Conservation (phyloP, 2,797 vertebrate genomes). For the Poecilia gillii region DNA sequence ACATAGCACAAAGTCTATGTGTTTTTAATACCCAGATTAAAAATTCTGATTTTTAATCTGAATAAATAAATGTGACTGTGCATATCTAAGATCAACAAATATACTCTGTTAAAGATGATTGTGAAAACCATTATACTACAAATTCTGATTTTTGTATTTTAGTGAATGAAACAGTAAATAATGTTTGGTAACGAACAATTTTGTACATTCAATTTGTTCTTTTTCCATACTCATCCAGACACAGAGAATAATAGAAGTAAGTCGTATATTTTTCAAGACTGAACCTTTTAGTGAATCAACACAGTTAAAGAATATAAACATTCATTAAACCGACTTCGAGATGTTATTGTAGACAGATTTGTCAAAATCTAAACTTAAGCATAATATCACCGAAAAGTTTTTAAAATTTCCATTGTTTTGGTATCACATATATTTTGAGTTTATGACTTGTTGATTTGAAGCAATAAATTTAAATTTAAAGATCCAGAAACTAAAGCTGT, state of each 20-base stretch:
- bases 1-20: too few relatives aligned
- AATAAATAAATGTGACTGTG: background rate
- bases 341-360: background rate
- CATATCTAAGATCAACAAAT: background rate
- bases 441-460: background rate
- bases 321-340: background rate
- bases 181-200: background rate
- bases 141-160: background rate
- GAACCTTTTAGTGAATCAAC: background rate
- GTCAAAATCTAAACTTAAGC: background rate
- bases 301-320: background rate
- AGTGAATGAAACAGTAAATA: background rate
- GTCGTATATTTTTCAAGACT: background rate
- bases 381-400: background rate
- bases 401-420: background rate
- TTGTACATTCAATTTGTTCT: background rate
- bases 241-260: background rate
- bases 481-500: constrained; percentile 24
- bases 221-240: background rate
- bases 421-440: too few relatives aligned
- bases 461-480: constrained; percentile 17
- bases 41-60: background rate
- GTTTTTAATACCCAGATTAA: too few relatives aligned
- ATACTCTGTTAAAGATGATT: background rate
- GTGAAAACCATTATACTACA: background rate